phyloP scores from a whole-genome alignment of 1,140 invertebrate genomes.

The Cyphomyrmex costatus region DNA sequence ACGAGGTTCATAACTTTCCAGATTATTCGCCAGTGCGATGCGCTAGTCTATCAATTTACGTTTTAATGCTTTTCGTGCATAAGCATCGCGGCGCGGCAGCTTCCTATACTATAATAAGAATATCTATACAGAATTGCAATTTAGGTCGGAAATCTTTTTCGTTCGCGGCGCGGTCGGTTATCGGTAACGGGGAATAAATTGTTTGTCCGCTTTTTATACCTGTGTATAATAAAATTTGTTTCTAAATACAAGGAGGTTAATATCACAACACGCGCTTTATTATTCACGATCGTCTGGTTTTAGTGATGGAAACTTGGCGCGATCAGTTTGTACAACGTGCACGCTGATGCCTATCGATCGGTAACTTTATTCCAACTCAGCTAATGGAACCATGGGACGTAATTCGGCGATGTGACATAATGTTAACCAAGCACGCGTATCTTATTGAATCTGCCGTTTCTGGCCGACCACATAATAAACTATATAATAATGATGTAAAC shows the following conservation, averaged over 20 bases:
- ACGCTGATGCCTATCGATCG: slow-evolving; percentile 74
- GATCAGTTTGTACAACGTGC: slow-evolving; percentile 60
- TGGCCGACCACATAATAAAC: slow-evolving; percentile 77
- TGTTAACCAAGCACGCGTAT: slow-evolving; percentile 77
- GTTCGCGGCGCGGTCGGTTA: neutral
- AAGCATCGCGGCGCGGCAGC: slow-evolving; percentile 20
- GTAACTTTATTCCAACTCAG: slow-evolving; percentile 80
- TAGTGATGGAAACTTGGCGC: slow-evolving; percentile 58
- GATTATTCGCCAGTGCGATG: slow-evolving; percentile 73
- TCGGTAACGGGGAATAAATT: slow-evolving; percentile 42
- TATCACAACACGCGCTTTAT: slow-evolving; percentile 55
- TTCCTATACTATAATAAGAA: slow-evolving; percentile 8
- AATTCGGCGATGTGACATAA: slow-evolving; percentile 79
- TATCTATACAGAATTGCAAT: slow-evolving; percentile 41
- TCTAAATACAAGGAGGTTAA: slow-evolving; percentile 42
- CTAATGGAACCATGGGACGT: slow-evolving; percentile 77
- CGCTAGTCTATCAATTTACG: slow-evolving; percentile 75
- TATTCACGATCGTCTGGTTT: slow-evolving; percentile 58
- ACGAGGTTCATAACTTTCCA: slow-evolving; percentile 77
- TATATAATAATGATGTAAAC: slow-evolving; percentile 81
- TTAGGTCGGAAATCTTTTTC: slow-evolving; percentile 51
- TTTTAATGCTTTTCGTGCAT: slow-evolving; percentile 72
- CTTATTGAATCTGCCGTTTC: slow-evolving; percentile 69
- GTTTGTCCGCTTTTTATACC: slow-evolving; percentile 23
- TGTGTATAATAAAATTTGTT: slow-evolving; percentile 55